Evolutionary conservation across 2,888 invertebrate genomes (phyloP).

Genomic region (Criorhina ranunculi): DNA sequence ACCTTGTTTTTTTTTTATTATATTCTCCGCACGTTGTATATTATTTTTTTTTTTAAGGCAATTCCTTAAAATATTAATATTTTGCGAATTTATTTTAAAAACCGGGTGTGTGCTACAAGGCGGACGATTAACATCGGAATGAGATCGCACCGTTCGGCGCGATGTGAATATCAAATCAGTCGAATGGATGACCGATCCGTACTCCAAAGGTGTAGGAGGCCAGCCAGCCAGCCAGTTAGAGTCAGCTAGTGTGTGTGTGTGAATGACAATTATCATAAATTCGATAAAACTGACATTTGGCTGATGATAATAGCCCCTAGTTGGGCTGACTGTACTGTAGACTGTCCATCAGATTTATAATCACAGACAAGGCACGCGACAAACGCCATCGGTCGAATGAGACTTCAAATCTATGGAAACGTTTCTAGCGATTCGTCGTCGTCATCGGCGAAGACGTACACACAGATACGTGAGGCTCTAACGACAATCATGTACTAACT

Average conservation of each 20-base stretch:
- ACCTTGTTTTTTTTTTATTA: neutral
- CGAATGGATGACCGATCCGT: constrained; percentile 47
- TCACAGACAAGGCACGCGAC: constrained; percentile 48
- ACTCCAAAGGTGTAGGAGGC: constrained; percentile 66
- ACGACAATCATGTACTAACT: constrained; percentile 23
- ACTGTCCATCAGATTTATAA: constrained; percentile 52
- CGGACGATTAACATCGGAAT: constrained; percentile 70
- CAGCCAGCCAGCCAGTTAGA: constrained; percentile 24
- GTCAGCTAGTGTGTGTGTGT: constrained; percentile 72
- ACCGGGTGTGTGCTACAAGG: constrained; percentile 54
- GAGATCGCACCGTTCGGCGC: constrained; percentile 66
- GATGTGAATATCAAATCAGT: constrained; percentile 71
- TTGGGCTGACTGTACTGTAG: neutral
- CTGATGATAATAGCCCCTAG: constrained; percentile 49
- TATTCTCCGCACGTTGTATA: neutral
- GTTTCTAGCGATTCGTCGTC: constrained; percentile 8
- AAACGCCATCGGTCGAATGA: constrained; percentile 22
- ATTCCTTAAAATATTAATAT: constrained; percentile 13
- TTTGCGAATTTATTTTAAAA: constrained; percentile 43
- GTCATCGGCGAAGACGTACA: constrained; percentile 4
- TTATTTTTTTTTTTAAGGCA: neutral
- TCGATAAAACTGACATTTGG: constrained; percentile 68
- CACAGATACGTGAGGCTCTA: constrained; percentile 15
- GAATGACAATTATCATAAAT: constrained; percentile 74
- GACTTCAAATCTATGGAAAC: neutral